Percentiles rank a stretch among this genome's conserved stretches.
Evolutionary conservation across 2,888 invertebrate genomes (phyloP).

Genomic region (Eupithecia dodoneata): DNA sequence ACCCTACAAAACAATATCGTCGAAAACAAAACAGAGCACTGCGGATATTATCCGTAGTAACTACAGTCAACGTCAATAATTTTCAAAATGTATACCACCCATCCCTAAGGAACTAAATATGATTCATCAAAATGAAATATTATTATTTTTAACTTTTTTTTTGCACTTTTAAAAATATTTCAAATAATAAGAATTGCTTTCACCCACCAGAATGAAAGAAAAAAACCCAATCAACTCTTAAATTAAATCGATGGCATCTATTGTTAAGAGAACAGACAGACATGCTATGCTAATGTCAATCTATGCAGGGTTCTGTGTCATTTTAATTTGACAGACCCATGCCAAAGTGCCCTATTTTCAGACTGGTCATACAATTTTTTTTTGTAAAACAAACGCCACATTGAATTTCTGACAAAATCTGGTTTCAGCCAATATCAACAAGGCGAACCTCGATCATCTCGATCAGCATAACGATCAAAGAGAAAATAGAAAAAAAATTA

Average conservation of each 20-base stretch:
- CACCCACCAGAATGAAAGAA: background rate
- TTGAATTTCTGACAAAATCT: background rate
- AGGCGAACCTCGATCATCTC: too few relatives aligned
- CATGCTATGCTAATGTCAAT: background rate
- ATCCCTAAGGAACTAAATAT: background rate
- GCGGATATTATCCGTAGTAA: conserved; percentile 39
- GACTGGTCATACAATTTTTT: background rate
- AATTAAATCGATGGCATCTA: background rate
- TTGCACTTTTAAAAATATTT: background rate
- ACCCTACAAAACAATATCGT: conserved; percentile 22
- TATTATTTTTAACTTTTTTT: background rate
- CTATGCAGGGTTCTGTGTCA: background rate
- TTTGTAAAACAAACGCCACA: background rate
- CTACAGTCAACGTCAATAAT: background rate
- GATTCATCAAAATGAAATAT: background rate
- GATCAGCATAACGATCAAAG: too few relatives aligned
- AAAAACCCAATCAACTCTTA: background rate
- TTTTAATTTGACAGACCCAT: background rate
- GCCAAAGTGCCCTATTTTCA: background rate
- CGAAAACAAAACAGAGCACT: conserved; percentile 29
- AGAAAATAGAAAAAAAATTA: background rate
- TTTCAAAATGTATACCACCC: background rate
- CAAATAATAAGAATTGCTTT: background rate
- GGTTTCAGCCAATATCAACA: background rate
- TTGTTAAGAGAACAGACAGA: background rate